Evolutionary conservation across 2,888 invertebrate species (phyloP).

Genomic region (Himalopsyche japonica): DNA sequence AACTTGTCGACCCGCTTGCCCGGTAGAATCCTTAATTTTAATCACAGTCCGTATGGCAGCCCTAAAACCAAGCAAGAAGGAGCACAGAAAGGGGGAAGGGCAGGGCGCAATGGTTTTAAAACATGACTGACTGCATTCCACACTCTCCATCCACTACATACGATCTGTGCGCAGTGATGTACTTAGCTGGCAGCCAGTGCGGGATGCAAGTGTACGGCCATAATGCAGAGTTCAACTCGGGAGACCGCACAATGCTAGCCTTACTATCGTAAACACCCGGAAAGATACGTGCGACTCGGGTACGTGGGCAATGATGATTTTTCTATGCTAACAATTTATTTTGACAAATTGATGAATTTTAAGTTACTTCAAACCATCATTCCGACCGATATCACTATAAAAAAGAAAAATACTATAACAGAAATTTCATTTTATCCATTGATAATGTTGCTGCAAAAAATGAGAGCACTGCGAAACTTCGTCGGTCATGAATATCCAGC

Average conservation of each 20-base stretch:
- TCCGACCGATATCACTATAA: too few relatives aligned
- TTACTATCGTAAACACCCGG: background rate
- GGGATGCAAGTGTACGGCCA: background rate
- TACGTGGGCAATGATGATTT: background rate
- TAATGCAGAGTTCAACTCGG: background rate
- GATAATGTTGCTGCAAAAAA: too few relatives aligned
- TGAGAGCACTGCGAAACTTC: too few relatives aligned
- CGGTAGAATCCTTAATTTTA: background rate
- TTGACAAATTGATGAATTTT: background rate
- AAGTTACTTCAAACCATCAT: background rate
- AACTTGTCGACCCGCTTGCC: background rate
- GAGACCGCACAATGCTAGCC: background rate
- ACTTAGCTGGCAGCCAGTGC: background rate
- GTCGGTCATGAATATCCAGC: too few relatives aligned
- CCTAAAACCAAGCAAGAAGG: background rate
- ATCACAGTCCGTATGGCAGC: background rate
- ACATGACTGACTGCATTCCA: conserved; percentile 63
- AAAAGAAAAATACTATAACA: too few relatives aligned
- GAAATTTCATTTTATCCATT: too few relatives aligned
- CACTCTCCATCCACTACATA: conserved; percentile 11
- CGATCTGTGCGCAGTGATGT: conserved; percentile 10
- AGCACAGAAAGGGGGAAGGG: conserved; percentile 3
- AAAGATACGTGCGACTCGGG: background rate
- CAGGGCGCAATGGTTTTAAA: conserved; percentile 35
- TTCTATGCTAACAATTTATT: background rate